Evolutionary conservation across 2,888 invertebrate species (phyloP).

Genomic region (Acanthosepion pharaonis): DNA sequence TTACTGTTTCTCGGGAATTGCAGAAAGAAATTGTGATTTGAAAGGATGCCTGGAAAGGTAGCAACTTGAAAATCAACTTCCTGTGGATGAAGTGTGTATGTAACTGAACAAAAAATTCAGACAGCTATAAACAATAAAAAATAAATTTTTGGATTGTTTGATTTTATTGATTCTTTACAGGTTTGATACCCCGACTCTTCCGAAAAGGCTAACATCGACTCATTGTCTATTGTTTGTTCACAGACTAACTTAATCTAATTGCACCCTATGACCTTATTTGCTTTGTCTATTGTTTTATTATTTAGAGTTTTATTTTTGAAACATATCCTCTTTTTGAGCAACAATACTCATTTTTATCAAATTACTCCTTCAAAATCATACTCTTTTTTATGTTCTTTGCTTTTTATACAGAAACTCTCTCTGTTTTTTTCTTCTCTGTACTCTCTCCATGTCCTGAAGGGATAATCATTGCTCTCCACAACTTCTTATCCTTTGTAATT

Average conservation of each 20-base stretch:
- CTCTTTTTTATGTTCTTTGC: too few species aligned
- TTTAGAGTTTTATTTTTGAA: too few species aligned
- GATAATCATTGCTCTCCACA: too few species aligned
- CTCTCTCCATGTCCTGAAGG: too few species aligned
- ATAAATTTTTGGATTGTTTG: neutral
- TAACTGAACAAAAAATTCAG: neutral
- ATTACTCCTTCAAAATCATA: too few species aligned
- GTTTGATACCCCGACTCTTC: neutral
- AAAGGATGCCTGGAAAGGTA: neutral
- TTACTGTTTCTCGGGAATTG: neutral
- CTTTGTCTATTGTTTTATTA: neutral
- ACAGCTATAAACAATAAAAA: neutral
- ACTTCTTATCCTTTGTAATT: too few species aligned
- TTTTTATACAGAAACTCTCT: too few species aligned
- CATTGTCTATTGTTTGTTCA: neutral
- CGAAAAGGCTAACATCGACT: neutral
- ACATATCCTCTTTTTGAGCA: too few species aligned
- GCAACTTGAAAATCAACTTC: neutral
- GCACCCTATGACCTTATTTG: neutral
- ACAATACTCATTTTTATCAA: too few species aligned
- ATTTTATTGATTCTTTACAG: neutral
- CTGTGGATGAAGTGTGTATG: neutral
- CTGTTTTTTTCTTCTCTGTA: too few species aligned
- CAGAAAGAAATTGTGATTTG: neutral
- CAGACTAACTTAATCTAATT: neutral